Evolutionary conservation across 2,797 vertebrate species (phyloP).

Genomic region (Scyliorhinus canicula): DNA sequence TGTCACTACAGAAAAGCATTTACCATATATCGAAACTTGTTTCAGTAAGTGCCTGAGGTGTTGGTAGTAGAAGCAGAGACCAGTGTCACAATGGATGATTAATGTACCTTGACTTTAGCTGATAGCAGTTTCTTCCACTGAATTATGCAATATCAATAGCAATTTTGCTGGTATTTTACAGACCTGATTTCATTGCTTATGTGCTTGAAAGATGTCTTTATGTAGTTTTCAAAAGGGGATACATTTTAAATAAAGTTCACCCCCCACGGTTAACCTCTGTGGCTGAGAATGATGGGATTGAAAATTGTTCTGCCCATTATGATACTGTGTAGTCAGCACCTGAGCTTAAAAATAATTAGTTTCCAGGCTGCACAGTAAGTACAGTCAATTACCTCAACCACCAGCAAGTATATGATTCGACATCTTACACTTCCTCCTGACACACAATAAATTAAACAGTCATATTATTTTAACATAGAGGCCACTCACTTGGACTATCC

Average conservation of each 20-base stretch:
- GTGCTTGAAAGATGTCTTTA: background rate
- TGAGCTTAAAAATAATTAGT: constrained; percentile 23
- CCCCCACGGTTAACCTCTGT: background rate
- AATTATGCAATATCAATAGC: constrained; percentile 26
- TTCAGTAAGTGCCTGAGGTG: constrained; percentile 21
- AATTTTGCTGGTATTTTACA: constrained; percentile 20
- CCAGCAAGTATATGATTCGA: background rate
- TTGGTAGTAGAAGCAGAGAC: background rate
- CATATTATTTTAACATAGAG: background rate
- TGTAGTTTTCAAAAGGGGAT: background rate
- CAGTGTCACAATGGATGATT: background rate
- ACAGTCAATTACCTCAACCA: constrained; percentile 13
- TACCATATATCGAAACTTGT: constrained; percentile 1
- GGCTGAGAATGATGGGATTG: background rate
- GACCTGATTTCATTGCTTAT: background rate
- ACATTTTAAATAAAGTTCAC: background rate
- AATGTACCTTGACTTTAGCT: constrained; percentile 14
- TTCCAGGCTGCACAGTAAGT: background rate
- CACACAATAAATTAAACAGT: background rate
- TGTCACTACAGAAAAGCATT: background rate
- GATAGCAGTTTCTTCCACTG: constrained; percentile 27
- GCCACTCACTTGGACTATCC: background rate
- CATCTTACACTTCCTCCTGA: background rate
- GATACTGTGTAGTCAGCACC: background rate
- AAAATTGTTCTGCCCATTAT: too few relatives aligned